Evolutionary conservation across 2,797 vertebrate genomes (phyloP).

Genomic region (Gallinago solitaria): DNA sequence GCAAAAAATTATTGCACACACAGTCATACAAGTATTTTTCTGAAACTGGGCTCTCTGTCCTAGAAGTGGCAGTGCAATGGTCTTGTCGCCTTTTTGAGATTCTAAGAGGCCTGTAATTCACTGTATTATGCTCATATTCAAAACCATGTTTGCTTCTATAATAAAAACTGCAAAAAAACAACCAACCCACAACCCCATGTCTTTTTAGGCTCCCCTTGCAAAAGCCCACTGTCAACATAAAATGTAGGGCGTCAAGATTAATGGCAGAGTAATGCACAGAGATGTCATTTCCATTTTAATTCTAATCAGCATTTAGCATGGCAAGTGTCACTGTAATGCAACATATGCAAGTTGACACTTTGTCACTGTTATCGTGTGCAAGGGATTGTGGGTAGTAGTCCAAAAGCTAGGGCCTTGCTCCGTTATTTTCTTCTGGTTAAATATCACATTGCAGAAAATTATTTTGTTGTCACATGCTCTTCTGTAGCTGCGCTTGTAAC

Average conservation of each 20-base stretch:
- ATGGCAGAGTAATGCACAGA: slow-evolving; percentile 56
- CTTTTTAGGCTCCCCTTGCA: not conserved
- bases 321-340: slow-evolving; percentile 59
- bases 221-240: slow-evolving; percentile 46
- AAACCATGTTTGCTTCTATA: not conserved
- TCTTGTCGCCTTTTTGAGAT: not conserved
- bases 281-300: slow-evolving; percentile 68
- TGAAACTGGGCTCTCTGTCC: not conserved
- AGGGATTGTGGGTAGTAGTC: slow-evolving; percentile 37
- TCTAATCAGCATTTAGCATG: slow-evolving; percentile 49
- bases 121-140: not conserved
- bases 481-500: not conserved
- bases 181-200: not conserved
- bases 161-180: not conserved
- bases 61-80: not conserved
- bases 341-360: slow-evolving; percentile 59
- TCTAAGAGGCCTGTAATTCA: not conserved
- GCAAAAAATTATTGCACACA: not conserved
- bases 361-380: slow-evolving; percentile 34
- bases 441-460: slow-evolving; percentile 43
- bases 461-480: slow-evolving; percentile 32
- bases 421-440: slow-evolving; percentile 44
- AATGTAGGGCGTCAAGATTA: slow-evolving; percentile 47
- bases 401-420: not conserved
- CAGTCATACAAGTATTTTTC: not conserved